A percentile compares a stretch with the other conserved stretches of the same genome.
These are phyloP conservation scores for Clavelina lepadiformis DNA, from an alignment of 23 tunicate species.

Conservation along the genomic window DNA sequence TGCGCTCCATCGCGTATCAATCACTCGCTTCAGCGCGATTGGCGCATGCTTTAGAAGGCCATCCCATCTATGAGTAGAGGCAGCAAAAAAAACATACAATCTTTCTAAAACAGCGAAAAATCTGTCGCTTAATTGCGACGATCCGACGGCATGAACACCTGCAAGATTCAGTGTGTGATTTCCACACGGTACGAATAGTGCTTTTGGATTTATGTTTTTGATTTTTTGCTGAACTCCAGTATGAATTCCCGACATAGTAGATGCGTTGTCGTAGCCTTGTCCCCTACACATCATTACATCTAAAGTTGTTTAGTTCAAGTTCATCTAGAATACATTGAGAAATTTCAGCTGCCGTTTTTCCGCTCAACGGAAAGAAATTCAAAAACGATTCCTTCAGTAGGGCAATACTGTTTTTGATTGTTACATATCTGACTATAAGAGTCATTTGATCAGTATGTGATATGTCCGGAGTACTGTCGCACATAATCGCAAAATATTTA, in stretches of 20 bases:
- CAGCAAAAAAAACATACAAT: too few relatives aligned
- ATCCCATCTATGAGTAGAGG: too few relatives aligned
- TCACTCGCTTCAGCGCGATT: constrained; percentile 4
- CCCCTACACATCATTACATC: constrained; percentile 4
- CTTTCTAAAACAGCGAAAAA: constrained; percentile 2
- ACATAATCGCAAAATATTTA: constrained; percentile 25
- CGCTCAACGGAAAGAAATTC: constrained; percentile 16
- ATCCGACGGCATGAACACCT: constrained; percentile 2
- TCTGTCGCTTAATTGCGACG: constrained; percentile 4
- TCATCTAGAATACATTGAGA: constrained; percentile 13
- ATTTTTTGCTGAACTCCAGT: constrained; percentile 4
- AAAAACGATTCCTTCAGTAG: constrained; percentile 11
- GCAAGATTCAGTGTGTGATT: constrained; percentile 2
- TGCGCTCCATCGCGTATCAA: too few relatives aligned
- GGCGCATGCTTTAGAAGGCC: too few relatives aligned
- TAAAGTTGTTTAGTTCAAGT: constrained; percentile 10
- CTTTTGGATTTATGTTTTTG: constrained; percentile 2
- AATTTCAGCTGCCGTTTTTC: constrained; percentile 16
- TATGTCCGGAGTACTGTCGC: constrained; percentile 26
- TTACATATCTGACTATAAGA: constrained; percentile 7
- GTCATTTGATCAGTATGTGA: too few relatives aligned
- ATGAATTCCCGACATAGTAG: constrained; percentile 4
- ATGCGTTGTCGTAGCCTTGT: constrained; percentile 5
- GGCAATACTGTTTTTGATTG: constrained; percentile 4
- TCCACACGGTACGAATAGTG: constrained; percentile 3